These are phyloP conservation scores for Unio delphinus DNA, from an alignment of 2,888 invertebrate species.

Conservation along the genomic window DNA sequence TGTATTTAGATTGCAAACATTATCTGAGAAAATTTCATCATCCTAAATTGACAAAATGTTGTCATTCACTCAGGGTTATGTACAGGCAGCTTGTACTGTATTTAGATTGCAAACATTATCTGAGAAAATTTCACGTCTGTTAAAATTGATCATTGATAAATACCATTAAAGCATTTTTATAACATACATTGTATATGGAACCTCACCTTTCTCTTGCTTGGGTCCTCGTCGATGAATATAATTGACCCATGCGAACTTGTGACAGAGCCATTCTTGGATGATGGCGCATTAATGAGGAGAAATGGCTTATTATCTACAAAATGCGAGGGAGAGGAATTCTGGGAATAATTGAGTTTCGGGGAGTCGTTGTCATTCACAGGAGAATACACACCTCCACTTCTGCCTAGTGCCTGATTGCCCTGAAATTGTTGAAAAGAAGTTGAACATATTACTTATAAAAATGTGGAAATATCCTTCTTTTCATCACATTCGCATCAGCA, in stretches of 20 bases:
- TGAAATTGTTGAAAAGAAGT: too few relatives aligned
- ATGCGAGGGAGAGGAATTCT: constrained; percentile 25
- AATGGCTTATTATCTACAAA: constrained; percentile 27
- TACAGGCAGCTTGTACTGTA: too few relatives aligned
- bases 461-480: too few relatives aligned
- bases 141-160: neutral
- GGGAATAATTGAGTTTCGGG: constrained; percentile 2
- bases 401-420: too few relatives aligned
- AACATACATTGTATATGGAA: too few relatives aligned
- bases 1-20: neutral
- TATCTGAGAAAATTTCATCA: neutral
- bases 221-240: constrained; percentile 34
- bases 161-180: neutral
- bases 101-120: neutral
- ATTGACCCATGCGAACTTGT: constrained; percentile 32
- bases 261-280: constrained; percentile 12
- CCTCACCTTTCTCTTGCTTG: constrained; percentile 11
- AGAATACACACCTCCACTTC: too few relatives aligned
- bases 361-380: too few relatives aligned
- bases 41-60: too few relatives aligned
- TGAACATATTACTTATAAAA: too few relatives aligned
- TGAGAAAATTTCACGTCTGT: constrained; percentile 1
- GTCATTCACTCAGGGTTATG: too few relatives aligned
- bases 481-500: too few relatives aligned
- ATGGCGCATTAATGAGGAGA: constrained; percentile 17